Conservation (phyloP, 2,797 vertebrate species). For the Chromobotia macracanthus region DNA sequence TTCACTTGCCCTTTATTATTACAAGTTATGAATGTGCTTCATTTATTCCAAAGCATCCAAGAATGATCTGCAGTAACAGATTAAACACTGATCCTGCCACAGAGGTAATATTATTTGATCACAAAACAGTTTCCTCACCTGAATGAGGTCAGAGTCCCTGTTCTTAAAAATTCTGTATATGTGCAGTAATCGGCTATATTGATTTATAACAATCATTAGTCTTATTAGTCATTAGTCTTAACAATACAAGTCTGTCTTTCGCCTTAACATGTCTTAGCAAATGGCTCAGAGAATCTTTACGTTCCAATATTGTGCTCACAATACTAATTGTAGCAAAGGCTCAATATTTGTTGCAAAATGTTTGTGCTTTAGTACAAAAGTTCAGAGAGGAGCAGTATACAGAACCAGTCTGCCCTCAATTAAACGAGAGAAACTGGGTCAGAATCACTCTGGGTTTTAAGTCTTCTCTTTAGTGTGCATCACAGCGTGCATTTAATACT, state of each 20-base stretch:
- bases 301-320: constrained; percentile 57
- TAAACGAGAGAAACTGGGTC: constrained; percentile 43
- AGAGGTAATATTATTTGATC: neutral
- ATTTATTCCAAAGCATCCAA: neutral
- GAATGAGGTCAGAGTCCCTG: neutral
- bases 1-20: constrained; percentile 11
- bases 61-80: neutral
- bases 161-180: neutral
- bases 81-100: constrained; percentile 7
- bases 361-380: constrained; percentile 43
- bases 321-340: constrained; percentile 26
- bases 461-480: constrained; percentile 40
- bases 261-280: constrained; percentile 2
- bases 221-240: neutral
- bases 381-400: constrained; percentile 13
- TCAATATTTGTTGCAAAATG: constrained; percentile 25
- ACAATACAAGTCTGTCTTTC: constrained; percentile 4
- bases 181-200: neutral
- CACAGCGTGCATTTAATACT: constrained; percentile 40
- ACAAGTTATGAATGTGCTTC: constrained; percentile 36
- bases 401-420: constrained; percentile 39
- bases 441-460: constrained; percentile 36
- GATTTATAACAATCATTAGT: constrained; percentile 11
- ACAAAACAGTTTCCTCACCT: neutral
- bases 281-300: constrained; percentile 21